Evolutionary conservation across 37 sponge, comb jelly and placozoan genomes (phyloP).

Genomic region (Corticium candelabrum): DNA sequence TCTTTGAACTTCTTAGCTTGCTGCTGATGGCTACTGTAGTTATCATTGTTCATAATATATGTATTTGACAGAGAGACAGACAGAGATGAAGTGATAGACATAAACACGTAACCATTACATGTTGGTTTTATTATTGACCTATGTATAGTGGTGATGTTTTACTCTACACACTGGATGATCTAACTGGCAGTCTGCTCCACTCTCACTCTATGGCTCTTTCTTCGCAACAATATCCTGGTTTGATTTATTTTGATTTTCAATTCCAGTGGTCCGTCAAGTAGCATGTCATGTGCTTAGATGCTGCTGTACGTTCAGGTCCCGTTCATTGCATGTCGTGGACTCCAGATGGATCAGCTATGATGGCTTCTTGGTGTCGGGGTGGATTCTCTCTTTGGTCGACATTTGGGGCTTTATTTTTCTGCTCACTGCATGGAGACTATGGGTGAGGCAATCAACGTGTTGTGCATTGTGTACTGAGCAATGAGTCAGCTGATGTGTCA

Average conservation of each 20-base stretch:
- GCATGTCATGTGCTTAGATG: background rate
- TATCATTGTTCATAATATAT: too few relatives aligned
- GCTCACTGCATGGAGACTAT: background rate
- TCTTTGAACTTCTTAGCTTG: too few relatives aligned
- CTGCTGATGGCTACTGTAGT: too few relatives aligned
- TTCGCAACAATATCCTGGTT: background rate
- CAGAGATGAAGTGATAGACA: too few relatives aligned
- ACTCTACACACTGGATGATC: background rate
- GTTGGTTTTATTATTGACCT: background rate
- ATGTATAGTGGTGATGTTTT: background rate
- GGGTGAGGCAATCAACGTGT: background rate
- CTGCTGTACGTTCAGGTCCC: background rate
- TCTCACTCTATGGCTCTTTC: background rate
- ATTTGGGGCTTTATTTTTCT: background rate
- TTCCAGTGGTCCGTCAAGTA: background rate
- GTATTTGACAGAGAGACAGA: too few relatives aligned
- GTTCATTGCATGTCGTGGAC: constrained; percentile 1
- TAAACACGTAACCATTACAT: too few relatives aligned
- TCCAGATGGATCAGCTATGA: background rate
- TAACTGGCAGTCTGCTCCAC: background rate
- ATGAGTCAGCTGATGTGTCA: background rate
- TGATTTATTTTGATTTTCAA: background rate
- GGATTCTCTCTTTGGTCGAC: background rate
- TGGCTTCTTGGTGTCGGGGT: background rate
- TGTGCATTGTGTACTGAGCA: background rate